Conservation (phyloP, 1,140 invertebrate genomes). For the Drosophila hydei region DNA sequence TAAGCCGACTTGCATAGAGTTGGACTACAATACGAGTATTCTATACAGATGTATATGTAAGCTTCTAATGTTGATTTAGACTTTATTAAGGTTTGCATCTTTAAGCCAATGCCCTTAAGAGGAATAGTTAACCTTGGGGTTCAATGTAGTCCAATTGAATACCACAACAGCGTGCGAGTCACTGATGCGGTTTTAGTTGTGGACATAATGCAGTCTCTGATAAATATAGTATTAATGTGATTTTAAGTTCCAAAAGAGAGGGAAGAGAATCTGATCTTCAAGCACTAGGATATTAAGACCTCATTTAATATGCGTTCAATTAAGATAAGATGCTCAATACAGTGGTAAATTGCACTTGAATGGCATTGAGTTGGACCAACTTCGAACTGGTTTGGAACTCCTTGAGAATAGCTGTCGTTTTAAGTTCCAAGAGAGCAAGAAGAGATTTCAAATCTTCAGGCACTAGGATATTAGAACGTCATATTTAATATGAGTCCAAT, state of each 20-base stretch:
- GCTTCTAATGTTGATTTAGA: conserved; percentile 17
- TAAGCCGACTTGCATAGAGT: conserved; percentile 27
- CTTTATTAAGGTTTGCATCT: conserved; percentile 71
- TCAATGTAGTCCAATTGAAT: conserved; percentile 56
- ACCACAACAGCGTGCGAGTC: conserved; percentile 40
- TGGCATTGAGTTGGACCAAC: conserved; percentile 45
- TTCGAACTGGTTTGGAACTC: background rate
- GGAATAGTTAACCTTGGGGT: conserved; percentile 60
- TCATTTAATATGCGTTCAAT: conserved; percentile 51
- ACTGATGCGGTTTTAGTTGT: conserved; percentile 58
- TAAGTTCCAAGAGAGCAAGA: conserved; percentile 63
- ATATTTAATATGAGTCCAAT: conserved; percentile 51
- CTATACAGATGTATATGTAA: background rate
- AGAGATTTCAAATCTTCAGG: conserved; percentile 36
- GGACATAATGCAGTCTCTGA: conserved; percentile 21
- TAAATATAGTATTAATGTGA: conserved; percentile 10
- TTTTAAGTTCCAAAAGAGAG: conserved; percentile 58
- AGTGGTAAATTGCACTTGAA: conserved; percentile 7
- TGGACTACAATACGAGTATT: conserved; percentile 13
- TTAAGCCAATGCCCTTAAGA: conserved; percentile 68
- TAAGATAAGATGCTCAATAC: conserved; percentile 17
- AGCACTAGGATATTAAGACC: conserved; percentile 58
- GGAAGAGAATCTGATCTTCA: conserved; percentile 34
- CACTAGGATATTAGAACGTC: conserved; percentile 55
- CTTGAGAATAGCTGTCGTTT: conserved; percentile 57